phyloP scores from a whole-genome alignment of 2,888 invertebrate species.

The Fabriciana adippe region DNA sequence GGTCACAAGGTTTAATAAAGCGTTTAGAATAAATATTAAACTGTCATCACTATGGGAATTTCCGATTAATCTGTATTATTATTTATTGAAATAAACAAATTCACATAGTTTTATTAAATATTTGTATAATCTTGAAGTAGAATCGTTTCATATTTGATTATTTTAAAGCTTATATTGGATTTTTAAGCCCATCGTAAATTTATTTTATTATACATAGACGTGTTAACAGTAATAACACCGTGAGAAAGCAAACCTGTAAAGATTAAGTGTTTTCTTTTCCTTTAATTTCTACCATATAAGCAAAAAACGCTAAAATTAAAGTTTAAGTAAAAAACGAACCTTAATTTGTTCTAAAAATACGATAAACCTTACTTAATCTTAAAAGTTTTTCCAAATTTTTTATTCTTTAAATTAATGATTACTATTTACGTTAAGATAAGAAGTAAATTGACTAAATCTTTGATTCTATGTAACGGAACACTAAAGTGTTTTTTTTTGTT shows the following conservation, averaged over 20 bases:
- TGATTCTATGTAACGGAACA: no score
- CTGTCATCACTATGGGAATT: conserved; percentile 17
- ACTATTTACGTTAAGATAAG: no score
- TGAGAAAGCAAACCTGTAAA: neutral
- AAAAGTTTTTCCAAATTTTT: no score
- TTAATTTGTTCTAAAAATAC: no score
- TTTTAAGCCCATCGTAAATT: neutral
- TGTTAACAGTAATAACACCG: neutral
- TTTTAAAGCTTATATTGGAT: neutral
- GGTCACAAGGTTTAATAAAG: conserved; percentile 18
- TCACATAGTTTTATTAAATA: conserved; percentile 5
- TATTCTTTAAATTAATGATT: no score
- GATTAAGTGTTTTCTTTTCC: neutral
- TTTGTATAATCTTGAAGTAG: conserved; percentile 12
- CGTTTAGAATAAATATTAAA: conserved; percentile 14
- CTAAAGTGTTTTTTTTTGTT: no score
- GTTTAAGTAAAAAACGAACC: neutral
- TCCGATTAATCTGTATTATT: conserved; percentile 5
- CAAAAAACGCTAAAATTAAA: neutral
- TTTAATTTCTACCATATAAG: no score
- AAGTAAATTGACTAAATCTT: no score
- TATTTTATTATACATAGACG: conserved; percentile 9
- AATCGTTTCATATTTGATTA: conserved; percentile 12
- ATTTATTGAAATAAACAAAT: conserved; percentile 12
- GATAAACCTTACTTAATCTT: no score